Evolutionary conservation across 2,888 invertebrate species (phyloP), one percentile per base, ranked within the genome.

Genomic region (Drosophila cognata): DNA sequence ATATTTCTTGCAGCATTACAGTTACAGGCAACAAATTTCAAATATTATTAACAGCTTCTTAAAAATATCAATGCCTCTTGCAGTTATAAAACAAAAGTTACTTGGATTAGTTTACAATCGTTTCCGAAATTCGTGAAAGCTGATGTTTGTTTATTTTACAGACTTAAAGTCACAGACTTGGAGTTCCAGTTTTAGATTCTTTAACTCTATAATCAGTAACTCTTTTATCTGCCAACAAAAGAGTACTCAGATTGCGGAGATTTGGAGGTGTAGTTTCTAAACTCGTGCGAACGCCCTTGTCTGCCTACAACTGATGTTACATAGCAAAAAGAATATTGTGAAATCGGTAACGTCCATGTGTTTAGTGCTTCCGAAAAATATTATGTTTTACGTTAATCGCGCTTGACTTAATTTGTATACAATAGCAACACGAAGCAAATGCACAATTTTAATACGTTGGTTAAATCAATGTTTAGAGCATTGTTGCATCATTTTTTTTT

Each of bases 401-500:
- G 28, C 70, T 35, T 87, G 86, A 78, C 70, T 71, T 78, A 70
- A 84, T 78, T 60, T 35, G 35, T 28, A 51, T 50, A 48, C 65
- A 70, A 73, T 61, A 82, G 71, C 79, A 82, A 71, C 73, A 60
- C 55, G 50, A 71, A 70, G 61, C 35, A 38, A 51, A 35, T 48
- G 18, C 31, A 41, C 51, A 36, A 53, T 56, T 56, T 56, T 18
- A 46, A 46, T 35, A 38, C 21, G 59, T 51, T 25, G 16, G 25
- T 65, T 83, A 69, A 69, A 63, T 81, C 58, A 71, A 74, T 81
- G 58, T 73, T 81, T 71, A 82, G 74, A 74, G 72, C 77, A 85
- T 74, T 74, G 77, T 71, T 61, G 43, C 21, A 36, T 41, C 29
- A 60, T 46, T 46, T 48, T 25, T 59, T 78, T 78, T 61, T 84